Conservation (phyloP, 2,888 invertebrate species). For the Serripes groenlandicus region DNA sequence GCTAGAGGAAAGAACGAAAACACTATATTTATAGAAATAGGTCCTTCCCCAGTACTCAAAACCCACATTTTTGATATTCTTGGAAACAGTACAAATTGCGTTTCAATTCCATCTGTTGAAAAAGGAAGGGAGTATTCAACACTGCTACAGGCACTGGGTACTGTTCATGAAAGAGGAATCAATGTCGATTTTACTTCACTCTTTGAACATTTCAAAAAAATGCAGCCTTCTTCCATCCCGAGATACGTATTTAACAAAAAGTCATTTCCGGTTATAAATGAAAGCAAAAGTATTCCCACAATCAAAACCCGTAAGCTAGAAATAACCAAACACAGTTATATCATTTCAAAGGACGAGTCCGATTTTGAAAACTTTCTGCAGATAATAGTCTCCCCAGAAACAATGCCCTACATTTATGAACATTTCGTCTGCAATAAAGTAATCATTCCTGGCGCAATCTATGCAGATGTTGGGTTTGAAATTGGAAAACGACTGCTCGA, state of each 20-base stretch:
- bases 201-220: not conserved
- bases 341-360: not conserved
- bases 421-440: constrained; percentile 37
- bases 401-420: constrained; percentile 42
- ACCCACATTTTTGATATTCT: constrained; percentile 34
- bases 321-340: not conserved
- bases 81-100: not conserved
- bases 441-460: constrained; percentile 57
- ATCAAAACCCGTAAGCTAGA: not conserved
- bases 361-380: not conserved
- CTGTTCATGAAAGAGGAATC: constrained; percentile 5
- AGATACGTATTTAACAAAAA: constrained; percentile 18
- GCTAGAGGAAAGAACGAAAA: constrained; percentile 27
- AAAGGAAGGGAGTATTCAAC: constrained; percentile 1
- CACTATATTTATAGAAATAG: constrained; percentile 63
- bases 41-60: constrained; percentile 51
- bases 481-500: constrained; percentile 35
- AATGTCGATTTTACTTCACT: not conserved
- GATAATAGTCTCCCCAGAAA: not conserved
- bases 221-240: not conserved
- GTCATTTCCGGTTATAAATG: not conserved
- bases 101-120: constrained; percentile 28
- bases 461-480: constrained; percentile 72
- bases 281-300: not conserved
- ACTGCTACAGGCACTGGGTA: constrained; percentile 8